phyloP scores from a whole-genome alignment of 2,888 invertebrate genomes.

The Trichopoda pennipes region DNA sequence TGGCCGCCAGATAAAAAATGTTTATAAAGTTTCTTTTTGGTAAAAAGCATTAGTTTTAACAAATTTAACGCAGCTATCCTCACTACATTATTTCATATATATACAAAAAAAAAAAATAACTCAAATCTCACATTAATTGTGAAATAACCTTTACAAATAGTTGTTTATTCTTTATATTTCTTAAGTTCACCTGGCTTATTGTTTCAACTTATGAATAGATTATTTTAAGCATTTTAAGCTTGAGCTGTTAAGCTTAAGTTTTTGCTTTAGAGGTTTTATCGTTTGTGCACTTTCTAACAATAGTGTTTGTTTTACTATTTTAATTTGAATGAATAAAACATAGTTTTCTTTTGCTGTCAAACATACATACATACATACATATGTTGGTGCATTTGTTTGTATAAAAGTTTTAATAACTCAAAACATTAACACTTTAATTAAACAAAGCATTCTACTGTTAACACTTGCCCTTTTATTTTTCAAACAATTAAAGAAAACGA shows the following conservation, averaged over 20 bases:
- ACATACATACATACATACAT: too few species aligned
- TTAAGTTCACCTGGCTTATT: conserved; percentile 63
- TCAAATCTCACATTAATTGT: not conserved
- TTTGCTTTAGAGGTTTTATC: conserved; percentile 40
- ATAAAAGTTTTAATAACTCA: conserved; percentile 50
- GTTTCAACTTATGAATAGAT: conserved; percentile 63
- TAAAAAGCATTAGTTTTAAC: too few species aligned
- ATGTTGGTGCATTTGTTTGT: conserved; percentile 5
- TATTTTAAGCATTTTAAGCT: conserved; percentile 62
- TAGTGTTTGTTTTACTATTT: conserved; percentile 11
- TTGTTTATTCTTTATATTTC: conserved; percentile 46
- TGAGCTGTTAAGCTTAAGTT: conserved; percentile 44
- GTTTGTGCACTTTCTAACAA: conserved; percentile 37
- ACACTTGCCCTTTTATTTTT: conserved; percentile 39
- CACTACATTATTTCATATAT: too few species aligned
- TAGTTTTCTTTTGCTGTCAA: conserved; percentile 3
- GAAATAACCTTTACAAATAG: not conserved
- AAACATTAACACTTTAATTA: conserved; percentile 54
- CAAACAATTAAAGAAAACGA: not conserved
- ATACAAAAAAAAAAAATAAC: too few species aligned
- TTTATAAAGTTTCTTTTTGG: too few species aligned
- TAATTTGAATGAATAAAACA: conserved; percentile 44
- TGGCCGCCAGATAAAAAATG: too few species aligned
- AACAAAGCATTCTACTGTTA: conserved; percentile 43
- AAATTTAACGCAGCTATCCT: too few species aligned